Conservation (phyloP, 2,797 vertebrate genomes). For the Poeciliopsis paucimaculata region DNA sequence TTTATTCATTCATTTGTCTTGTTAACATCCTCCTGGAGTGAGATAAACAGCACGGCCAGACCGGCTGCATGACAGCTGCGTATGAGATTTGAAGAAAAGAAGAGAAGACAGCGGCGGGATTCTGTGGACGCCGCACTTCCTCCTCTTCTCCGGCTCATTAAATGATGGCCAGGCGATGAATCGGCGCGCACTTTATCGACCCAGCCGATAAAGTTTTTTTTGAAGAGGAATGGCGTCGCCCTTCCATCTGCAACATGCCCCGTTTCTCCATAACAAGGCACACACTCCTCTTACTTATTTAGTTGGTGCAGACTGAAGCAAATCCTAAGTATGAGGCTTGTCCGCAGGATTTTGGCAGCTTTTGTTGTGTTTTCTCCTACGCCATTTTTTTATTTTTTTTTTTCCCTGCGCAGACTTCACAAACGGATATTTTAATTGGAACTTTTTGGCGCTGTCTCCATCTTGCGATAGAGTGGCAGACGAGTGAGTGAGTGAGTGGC, state of each 20-base stretch:
- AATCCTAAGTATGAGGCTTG: conserved; percentile 74
- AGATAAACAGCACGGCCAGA: conserved; percentile 76
- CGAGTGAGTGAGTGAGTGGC: conserved; percentile 67
- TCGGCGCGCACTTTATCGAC: conserved; percentile 76
- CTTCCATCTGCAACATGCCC: conserved; percentile 83
- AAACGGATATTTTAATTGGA: conserved; percentile 83
- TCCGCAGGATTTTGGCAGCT: conserved; percentile 78
- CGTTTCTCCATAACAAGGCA: conserved; percentile 82
- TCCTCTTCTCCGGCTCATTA: conserved; percentile 81
- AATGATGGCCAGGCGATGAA: conserved; percentile 79
- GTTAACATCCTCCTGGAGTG: conserved; percentile 80
- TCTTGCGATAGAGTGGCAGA: conserved; percentile 81
- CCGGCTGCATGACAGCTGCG: conserved; percentile 74
- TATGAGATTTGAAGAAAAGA: conserved; percentile 80
- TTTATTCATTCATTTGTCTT: conserved; percentile 83
- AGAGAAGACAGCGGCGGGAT: conserved; percentile 75
- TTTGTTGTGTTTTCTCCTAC: conserved; percentile 73
- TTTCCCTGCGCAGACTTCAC: conserved; percentile 70
- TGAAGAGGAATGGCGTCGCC: conserved; percentile 72
- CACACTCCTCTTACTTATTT: conserved; percentile 61
- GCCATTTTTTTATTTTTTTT: conserved; percentile 54
- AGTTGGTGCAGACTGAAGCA: conserved; percentile 72
- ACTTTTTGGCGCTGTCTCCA: conserved; percentile 81
- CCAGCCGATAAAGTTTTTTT: conserved; percentile 54
- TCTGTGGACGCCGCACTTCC: conserved; percentile 71